phyloP scores from a whole-genome alignment of 2,113 vertebrate genomes.

The Rhynchomys soricoides region DNA sequence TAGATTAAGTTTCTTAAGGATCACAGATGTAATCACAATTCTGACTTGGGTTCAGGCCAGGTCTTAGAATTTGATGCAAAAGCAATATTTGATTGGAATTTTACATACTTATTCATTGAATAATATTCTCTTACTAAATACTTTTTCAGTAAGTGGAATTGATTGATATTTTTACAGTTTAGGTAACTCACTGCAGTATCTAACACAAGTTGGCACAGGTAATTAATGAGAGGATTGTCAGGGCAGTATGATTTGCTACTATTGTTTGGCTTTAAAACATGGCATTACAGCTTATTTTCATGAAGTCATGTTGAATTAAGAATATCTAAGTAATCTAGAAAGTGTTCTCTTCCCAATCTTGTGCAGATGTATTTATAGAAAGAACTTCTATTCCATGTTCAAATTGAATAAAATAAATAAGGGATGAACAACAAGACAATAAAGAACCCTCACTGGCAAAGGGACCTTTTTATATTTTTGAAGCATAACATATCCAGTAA shows the following conservation, averaged over 20 bases:
- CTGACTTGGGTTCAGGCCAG: background rate
- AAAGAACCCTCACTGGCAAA: background rate
- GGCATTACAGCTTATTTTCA: background rate
- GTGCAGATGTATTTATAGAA: background rate
- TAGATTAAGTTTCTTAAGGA: background rate
- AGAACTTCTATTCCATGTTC: background rate
- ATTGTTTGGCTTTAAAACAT: constrained; percentile 51
- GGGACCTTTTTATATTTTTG: constrained; percentile 25
- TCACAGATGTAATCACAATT: background rate
- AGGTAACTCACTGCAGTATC: background rate
- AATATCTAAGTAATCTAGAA: background rate
- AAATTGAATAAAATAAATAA: background rate
- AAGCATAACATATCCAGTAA: background rate
- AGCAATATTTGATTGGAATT: background rate
- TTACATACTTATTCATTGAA: background rate
- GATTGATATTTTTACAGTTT: constrained; percentile 36
- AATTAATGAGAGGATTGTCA: background rate
- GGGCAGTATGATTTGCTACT: background rate
- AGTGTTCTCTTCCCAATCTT: background rate
- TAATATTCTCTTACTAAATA: background rate
- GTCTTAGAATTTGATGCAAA: background rate
- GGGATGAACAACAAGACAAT: constrained; percentile 2
- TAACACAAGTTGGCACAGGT: background rate
- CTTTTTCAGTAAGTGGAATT: background rate
- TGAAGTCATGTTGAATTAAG: background rate